phyloP scores from a whole-genome alignment of 2,797 vertebrate species.

The Syngnathus acus region DNA sequence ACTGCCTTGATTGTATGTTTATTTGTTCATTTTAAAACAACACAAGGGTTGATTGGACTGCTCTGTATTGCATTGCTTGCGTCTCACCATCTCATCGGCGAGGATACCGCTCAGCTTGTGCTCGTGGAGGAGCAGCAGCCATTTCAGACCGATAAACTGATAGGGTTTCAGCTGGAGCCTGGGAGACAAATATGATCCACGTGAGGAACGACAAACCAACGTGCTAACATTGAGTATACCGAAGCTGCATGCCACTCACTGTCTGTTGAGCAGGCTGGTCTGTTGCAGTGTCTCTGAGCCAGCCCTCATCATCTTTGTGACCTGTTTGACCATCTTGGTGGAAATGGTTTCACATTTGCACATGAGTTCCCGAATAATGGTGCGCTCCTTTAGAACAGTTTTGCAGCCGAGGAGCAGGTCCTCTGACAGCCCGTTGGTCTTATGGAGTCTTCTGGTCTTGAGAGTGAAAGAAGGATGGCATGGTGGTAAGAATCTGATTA shows the following conservation, averaged over 20 bases:
- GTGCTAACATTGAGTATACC: neutral
- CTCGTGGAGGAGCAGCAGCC: constrained; percentile 87
- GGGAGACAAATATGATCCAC: constrained; percentile 17
- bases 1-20: neutral
- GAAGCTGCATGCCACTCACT: constrained; percentile 61
- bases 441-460: constrained; percentile 73
- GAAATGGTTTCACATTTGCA: constrained; percentile 89
- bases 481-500: neutral
- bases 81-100: constrained; percentile 96
- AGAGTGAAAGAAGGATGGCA: constrained; percentile 8
- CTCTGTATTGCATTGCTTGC: no score
- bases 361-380: constrained; percentile 86
- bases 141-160: constrained; percentile 94
- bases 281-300: constrained; percentile 72
- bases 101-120: constrained; percentile 91
- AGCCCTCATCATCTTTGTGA: constrained; percentile 77
- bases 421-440: constrained; percentile 77
- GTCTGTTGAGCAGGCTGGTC: constrained; percentile 78
- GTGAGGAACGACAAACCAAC: neutral
- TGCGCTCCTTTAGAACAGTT: constrained; percentile 82
- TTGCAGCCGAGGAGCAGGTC: constrained; percentile 81
- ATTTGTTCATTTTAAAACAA: neutral
- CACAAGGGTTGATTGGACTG: neutral
- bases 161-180: constrained; percentile 87
- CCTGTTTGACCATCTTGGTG: constrained; percentile 79